phyloP scores from a whole-genome alignment of 2,888 invertebrate species.

The Liposcelis brunnea region DNA sequence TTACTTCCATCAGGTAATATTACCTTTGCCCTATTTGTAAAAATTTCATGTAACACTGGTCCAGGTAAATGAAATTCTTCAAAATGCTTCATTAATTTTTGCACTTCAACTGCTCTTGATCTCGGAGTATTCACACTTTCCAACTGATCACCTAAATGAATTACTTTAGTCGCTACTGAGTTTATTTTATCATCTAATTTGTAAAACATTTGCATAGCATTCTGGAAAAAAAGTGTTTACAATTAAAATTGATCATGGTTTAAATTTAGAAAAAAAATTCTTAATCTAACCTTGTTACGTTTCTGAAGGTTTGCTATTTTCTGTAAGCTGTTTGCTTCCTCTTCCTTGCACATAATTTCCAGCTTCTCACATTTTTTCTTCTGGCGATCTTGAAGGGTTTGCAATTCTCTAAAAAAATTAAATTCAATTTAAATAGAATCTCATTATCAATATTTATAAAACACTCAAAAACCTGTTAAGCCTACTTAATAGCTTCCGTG shows the following conservation, averaged over 20 bases:
- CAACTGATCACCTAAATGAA: constrained; percentile 95
- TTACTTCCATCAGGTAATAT: too few relatives aligned
- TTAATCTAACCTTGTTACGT: constrained; percentile 50
- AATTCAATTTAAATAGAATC: background rate
- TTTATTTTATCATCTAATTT: constrained; percentile 91
- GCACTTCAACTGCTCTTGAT: constrained; percentile 86
- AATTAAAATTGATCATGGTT: background rate
- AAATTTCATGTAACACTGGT: constrained; percentile 67
- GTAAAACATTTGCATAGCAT: constrained; percentile 74
- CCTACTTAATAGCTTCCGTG: constrained; percentile 67
- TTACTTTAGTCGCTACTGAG: constrained; percentile 90
- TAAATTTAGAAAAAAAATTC: constrained; percentile 9
- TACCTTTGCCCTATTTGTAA: constrained; percentile 68
- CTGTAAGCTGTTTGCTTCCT: constrained; percentile 66
- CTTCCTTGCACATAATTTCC: constrained; percentile 66
- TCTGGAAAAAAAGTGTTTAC: constrained; percentile 29
- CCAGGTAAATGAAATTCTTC: constrained; percentile 80
- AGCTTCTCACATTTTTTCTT: constrained; percentile 70
- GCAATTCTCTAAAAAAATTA: constrained; percentile 29
- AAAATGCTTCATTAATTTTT: constrained; percentile 79
- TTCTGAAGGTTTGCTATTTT: constrained; percentile 69
- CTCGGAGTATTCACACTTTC: constrained; percentile 93
- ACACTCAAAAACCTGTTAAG: background rate
- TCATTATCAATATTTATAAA: background rate
- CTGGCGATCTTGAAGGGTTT: constrained; percentile 66